Evolutionary conservation across 2,888 invertebrate genomes (phyloP).

Genomic region (Drosophila differens): DNA sequence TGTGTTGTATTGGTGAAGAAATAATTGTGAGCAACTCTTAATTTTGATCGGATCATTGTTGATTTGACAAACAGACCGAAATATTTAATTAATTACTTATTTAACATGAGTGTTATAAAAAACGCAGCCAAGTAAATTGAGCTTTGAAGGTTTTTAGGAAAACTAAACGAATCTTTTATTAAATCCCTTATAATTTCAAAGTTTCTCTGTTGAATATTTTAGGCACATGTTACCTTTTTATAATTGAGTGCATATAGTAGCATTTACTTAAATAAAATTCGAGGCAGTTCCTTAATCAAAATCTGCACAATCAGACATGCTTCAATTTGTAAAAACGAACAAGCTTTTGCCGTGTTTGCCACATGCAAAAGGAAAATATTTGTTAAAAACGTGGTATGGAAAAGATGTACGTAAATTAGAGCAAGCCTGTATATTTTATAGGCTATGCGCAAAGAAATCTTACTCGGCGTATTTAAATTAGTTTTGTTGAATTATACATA

Average conservation of each 20-base stretch:
- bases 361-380: not conserved
- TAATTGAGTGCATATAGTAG: not conserved
- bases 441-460: not conserved
- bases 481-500: not conserved
- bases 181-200: not conserved
- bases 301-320: not conserved
- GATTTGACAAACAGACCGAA: not conserved
- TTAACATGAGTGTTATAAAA: not conserved
- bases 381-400: not conserved
- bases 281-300: not conserved
- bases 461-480: not conserved
- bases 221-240: not conserved
- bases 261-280: not conserved
- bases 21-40: not conserved
- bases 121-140: not conserved
- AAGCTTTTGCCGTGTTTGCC: not conserved
- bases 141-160: not conserved
- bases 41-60: not conserved
- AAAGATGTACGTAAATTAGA: not conserved
- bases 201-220: not conserved
- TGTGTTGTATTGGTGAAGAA: not conserved
- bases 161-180: not conserved
- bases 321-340: not conserved
- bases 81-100: not conserved
- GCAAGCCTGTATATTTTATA: not conserved